Percentiles rank a stretch among this genome's conserved stretches.
These are phyloP conservation scores for Mesembrinibis cayennensis DNA, from an alignment of 2,113 vertebrate species.

Conservation along the genomic window DNA sequence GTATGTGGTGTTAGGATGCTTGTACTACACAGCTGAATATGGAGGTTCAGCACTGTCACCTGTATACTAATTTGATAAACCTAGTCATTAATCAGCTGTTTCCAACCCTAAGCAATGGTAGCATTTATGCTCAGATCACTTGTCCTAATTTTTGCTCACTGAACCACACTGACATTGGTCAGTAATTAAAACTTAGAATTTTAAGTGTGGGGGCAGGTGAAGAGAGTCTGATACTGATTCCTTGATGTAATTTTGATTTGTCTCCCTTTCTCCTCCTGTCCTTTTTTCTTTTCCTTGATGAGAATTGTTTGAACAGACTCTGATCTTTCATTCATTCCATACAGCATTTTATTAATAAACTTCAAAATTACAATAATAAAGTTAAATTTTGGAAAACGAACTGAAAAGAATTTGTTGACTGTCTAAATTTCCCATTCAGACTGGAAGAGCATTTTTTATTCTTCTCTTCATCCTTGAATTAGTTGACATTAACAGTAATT, in stretches of 20 bases:
- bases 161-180: not conserved
- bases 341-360: not conserved
- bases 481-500: not conserved
- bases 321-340: not conserved
- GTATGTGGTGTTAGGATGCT: too few species aligned
- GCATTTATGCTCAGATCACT: not conserved
- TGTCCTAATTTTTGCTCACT: not conserved
- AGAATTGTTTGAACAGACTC: not conserved
- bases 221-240: not conserved
- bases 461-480: not conserved
- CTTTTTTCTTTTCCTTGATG: not conserved
- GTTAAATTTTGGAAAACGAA: not conserved
- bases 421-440: not conserved
- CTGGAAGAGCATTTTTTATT: not conserved
- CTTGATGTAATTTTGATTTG: not conserved
- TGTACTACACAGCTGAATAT: not conserved
- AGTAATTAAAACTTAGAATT: not conserved
- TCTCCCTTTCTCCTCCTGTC: not conserved
- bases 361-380: not conserved
- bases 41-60: not conserved
- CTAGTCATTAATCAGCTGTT: not conserved
- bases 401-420: not conserved
- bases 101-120: not conserved
- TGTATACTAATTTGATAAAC: not conserved
- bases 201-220: not conserved